Conservation (phyloP, 1,140 invertebrate genomes). For the Trigoniulus corallinus region DNA sequence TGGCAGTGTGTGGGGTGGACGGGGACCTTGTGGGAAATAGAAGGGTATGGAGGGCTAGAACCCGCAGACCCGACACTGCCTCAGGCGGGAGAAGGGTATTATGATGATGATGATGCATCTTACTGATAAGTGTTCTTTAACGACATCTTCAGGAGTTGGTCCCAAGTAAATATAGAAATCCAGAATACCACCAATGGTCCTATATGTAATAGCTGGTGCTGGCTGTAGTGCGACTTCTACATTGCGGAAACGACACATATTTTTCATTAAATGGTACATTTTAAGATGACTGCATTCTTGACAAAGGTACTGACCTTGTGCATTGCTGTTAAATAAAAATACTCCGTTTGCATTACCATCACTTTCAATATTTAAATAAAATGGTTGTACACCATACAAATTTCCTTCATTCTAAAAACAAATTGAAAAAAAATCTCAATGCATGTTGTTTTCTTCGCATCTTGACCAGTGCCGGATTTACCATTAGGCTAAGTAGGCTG, state of each 20-base stretch:
- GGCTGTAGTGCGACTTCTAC: slow-evolving; percentile 67
- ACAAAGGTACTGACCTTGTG: slow-evolving; percentile 71
- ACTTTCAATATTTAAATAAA: slow-evolving; percentile 50
- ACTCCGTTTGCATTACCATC: too few species aligned
- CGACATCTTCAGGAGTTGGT: slow-evolving; percentile 39
- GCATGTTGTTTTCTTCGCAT: too few species aligned
- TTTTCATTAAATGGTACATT: too few species aligned
- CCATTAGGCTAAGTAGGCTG: too few species aligned
- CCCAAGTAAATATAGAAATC: slow-evolving; percentile 58
- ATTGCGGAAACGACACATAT: slow-evolving; percentile 12
- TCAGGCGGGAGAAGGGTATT: too few species aligned
- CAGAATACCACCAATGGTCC: slow-evolving; percentile 54
- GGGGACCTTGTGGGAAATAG: too few species aligned
- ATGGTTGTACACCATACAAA: slow-evolving; percentile 70
- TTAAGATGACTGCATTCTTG: too few species aligned
- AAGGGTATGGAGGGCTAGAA: too few species aligned
- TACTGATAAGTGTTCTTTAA: slow-evolving; percentile 25
- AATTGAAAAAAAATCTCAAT: too few species aligned
- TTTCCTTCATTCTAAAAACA: slow-evolving; percentile 28
- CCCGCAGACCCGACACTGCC: too few species aligned
- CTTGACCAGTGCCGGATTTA: too few species aligned
- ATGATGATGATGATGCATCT: not conserved
- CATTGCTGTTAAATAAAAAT: slow-evolving; percentile 62
- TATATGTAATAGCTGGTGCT: slow-evolving; percentile 53
- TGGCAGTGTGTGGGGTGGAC: too few species aligned